Conservation (phyloP, 2,888 invertebrate species). For the Ommatoiulus sabulosus region DNA sequence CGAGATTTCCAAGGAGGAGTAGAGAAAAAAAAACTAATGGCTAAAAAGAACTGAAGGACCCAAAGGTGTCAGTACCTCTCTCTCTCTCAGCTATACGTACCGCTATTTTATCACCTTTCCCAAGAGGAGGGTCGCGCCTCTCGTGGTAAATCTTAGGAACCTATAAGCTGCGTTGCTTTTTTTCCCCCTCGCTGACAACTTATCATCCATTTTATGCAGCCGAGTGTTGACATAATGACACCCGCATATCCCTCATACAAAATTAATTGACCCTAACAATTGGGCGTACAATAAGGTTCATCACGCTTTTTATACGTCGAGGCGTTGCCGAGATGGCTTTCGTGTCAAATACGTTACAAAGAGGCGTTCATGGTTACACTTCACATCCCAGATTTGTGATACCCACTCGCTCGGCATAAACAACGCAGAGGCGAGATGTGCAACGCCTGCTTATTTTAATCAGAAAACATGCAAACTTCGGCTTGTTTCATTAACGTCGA, state of each 20-base stretch:
- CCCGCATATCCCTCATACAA: constrained; percentile 47
- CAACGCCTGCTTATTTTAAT: constrained; percentile 45
- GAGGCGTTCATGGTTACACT: constrained; percentile 47
- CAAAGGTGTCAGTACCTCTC: constrained; percentile 21
- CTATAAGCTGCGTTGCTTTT: neutral
- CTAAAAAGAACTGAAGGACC: neutral
- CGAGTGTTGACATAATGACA: constrained; percentile 44
- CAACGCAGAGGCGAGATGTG: constrained; percentile 20
- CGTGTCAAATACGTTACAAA: constrained; percentile 48
- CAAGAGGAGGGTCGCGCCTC: neutral
- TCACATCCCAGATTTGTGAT: constrained; percentile 46
- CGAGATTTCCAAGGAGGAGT: neutral
- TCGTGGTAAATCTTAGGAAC: neutral
- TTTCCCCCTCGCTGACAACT: constrained; percentile 25
- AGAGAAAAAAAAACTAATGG: neutral
- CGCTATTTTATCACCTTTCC: neutral
- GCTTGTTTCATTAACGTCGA: constrained; percentile 35
- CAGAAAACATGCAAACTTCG: constrained; percentile 38
- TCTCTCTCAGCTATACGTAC: neutral
- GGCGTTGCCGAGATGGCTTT: constrained; percentile 48
- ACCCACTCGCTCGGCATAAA: constrained; percentile 28
- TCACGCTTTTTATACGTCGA: constrained; percentile 36
- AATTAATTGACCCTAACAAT: constrained; percentile 47
- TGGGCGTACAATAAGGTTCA: constrained; percentile 48
- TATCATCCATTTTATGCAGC: constrained; percentile 37